Conservation (phyloP, 1,140 invertebrate species). For the Camponotus floridanus region DNA sequence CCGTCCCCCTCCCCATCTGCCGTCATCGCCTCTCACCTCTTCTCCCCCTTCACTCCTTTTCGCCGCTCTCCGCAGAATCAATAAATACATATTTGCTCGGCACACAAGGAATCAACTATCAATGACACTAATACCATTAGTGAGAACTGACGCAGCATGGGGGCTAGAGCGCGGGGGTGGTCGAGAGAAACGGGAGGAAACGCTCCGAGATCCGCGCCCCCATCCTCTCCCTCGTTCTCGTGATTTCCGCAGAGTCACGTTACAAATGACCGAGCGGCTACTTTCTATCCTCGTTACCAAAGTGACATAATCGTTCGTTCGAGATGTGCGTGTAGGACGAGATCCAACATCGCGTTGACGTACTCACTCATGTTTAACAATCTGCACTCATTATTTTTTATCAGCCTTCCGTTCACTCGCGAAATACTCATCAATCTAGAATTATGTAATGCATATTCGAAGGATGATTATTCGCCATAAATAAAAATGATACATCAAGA, state of each 20-base stretch:
- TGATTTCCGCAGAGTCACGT: constrained; percentile 84
- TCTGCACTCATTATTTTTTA: constrained; percentile 64
- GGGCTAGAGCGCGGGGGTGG: constrained; percentile 33
- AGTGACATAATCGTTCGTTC: constrained; percentile 83
- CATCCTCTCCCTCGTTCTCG: constrained; percentile 69
- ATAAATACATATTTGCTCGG: constrained; percentile 82
- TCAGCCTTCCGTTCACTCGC: constrained; percentile 26
- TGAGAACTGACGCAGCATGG: constrained; percentile 67
- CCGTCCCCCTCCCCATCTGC: not conserved
- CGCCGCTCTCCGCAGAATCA: constrained; percentile 69
- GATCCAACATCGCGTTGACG: constrained; percentile 60
- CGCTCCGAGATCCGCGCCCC: constrained; percentile 61
- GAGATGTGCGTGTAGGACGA: constrained; percentile 56
- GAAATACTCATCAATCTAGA: constrained; percentile 63
- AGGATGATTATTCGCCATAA: constrained; percentile 37
- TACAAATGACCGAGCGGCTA: constrained; percentile 82
- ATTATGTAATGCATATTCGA: constrained; percentile 37
- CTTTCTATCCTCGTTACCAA: constrained; percentile 81
- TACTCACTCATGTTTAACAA: constrained; percentile 75
- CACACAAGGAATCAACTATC: constrained; percentile 78
- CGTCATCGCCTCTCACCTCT: constrained; percentile 14
- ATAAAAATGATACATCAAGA: not conserved
- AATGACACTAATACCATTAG: constrained; percentile 83
- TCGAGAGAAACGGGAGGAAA: constrained; percentile 9
- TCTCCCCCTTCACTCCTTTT: not conserved